Percentiles rank a stretch among this genome's conserved stretches.
Conservation (phyloP, 2,797 vertebrate genomes). For the Vespertilio murinus region DNA sequence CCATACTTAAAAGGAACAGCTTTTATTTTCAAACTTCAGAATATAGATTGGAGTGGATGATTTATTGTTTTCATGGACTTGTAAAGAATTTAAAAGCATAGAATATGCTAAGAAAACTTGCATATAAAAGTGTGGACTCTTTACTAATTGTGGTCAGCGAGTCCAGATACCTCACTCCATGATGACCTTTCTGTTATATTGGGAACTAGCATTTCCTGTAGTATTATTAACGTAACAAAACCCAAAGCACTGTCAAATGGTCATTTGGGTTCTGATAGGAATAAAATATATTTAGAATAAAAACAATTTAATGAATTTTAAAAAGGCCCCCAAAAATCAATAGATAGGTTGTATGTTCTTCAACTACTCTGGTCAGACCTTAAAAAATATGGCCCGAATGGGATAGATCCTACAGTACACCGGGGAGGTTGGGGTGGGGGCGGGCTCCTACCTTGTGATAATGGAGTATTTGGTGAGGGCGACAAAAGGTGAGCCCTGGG, state of each 20-base stretch:
- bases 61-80: not conserved
- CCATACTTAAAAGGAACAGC: not conserved
- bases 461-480: not conserved
- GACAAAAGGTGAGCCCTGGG: not conserved
- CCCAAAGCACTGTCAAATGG: not conserved
- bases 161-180: not conserved
- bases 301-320: not conserved
- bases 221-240: not conserved
- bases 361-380: not conserved
- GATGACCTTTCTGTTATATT: not conserved
- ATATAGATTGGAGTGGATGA: not conserved
- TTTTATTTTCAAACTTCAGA: constrained; percentile 26
- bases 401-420: not conserved
- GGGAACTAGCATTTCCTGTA: not conserved
- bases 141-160: not conserved
- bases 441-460: not conserved
- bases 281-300: not conserved
- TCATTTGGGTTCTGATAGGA: not conserved
- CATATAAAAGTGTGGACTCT: not conserved
- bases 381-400: not conserved
- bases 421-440: too few relatives aligned
- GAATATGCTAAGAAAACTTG: not conserved
- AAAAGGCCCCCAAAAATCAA: not conserved
- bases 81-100: not conserved
- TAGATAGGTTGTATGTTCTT: not conserved